phyloP scores from a whole-genome alignment of 2,888 invertebrate species.

The Mellilla xanthometata region DNA sequence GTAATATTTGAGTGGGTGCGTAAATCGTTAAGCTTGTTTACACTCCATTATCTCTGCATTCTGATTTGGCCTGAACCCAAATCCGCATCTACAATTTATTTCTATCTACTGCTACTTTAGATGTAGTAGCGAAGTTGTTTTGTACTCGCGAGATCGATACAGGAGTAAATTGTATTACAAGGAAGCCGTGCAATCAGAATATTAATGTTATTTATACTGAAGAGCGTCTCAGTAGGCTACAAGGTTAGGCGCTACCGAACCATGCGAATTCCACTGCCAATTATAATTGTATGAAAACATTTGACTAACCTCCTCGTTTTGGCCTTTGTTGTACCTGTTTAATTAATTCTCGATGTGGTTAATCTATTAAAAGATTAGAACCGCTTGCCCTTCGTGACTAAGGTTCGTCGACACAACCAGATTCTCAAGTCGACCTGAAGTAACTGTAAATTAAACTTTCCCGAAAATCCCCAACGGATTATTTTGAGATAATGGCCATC shows the following conservation, averaged over 20 bases:
- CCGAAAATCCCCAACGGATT: no score
- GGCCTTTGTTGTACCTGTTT: constrained; percentile 7
- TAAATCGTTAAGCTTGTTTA: constrained; percentile 4
- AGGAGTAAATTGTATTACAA: constrained; percentile 12
- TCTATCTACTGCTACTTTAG: no score
- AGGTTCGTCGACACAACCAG: neutral
- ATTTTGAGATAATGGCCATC: no score
- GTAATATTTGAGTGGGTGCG: neutral
- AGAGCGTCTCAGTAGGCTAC: constrained; percentile 30
- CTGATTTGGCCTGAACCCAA: constrained; percentile 7
- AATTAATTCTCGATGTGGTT: constrained; percentile 7
- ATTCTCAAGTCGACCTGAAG: no score
- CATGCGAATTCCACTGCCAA: constrained; percentile 31
- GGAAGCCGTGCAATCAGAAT: constrained; percentile 32
- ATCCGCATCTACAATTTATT: neutral
- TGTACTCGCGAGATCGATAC: neutral
- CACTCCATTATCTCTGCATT: constrained; percentile 6
- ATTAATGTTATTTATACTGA: constrained; percentile 25
- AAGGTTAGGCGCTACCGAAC: constrained; percentile 29
- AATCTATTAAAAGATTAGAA: constrained; percentile 5
- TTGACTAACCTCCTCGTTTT: constrained; percentile 3
- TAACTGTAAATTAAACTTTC: neutral
- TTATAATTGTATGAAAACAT: constrained; percentile 3
- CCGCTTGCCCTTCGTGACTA: constrained; percentile 3
- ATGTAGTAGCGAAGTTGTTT: neutral